Conservation (phyloP, 2,888 invertebrate species). For the Balanococcus diminutus region DNA sequence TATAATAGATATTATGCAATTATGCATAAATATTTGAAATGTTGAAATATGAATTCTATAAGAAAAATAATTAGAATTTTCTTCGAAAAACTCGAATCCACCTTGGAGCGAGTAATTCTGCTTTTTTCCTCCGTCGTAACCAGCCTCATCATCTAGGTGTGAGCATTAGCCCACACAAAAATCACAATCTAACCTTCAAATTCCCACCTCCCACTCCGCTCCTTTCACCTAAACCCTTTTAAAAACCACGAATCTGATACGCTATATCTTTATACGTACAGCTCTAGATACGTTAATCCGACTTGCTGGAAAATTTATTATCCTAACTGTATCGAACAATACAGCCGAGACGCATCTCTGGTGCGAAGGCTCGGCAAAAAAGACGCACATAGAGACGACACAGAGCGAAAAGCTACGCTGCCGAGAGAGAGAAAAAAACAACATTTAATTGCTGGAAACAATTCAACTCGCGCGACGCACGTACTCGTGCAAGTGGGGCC, state of each 20-base stretch:
- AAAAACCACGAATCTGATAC: neutral
- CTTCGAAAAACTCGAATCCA: too few relatives aligned
- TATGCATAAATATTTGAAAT: too few relatives aligned
- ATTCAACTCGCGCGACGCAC: constrained; percentile 10
- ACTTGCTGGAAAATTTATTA: neutral
- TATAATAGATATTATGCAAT: too few relatives aligned
- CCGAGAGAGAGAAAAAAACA: neutral
- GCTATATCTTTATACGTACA: neutral
- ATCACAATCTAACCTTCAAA: too few relatives aligned
- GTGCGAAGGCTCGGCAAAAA: neutral
- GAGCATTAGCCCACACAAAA: too few relatives aligned
- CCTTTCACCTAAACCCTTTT: too few relatives aligned
- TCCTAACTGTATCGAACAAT: neutral
- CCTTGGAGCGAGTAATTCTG: too few relatives aligned
- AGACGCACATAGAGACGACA: neutral
- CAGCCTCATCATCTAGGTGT: too few relatives aligned
- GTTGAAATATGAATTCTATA: too few relatives aligned
- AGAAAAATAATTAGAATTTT: too few relatives aligned
- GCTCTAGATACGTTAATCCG: neutral
- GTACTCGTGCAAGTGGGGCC: neutral
- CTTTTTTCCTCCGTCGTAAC: too few relatives aligned
- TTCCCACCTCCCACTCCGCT: too few relatives aligned
- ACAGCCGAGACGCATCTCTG: neutral
- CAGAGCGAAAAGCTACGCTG: neutral
- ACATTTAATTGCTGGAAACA: constrained; percentile 29